Percentiles rank a stretch among this genome's conserved stretches.
Conservation (phyloP, 2,113 vertebrate genomes). For the Herpailurus yagouaroundi region DNA sequence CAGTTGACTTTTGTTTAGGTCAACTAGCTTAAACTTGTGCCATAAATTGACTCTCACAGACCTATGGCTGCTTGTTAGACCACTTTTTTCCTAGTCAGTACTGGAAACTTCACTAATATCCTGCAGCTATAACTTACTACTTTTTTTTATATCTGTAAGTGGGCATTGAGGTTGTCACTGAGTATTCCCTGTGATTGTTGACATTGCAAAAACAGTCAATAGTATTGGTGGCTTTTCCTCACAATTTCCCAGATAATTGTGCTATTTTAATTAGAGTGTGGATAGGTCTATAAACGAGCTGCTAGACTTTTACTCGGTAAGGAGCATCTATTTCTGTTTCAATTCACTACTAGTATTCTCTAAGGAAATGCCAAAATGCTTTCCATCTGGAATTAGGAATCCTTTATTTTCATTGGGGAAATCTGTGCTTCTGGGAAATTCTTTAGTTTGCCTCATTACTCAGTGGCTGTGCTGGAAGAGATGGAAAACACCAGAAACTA, state of each 20-base stretch:
- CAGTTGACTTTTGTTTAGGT: background rate
- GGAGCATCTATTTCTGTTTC: conserved; percentile 58
- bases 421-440: conserved; percentile 48
- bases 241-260: conserved; percentile 64
- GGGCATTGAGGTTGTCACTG: background rate
- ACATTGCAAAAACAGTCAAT: conserved; percentile 26
- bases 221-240: conserved; percentile 36
- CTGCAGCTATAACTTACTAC: background rate
- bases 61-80: background rate
- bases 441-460: conserved; percentile 55
- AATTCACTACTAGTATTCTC: conserved; percentile 53
- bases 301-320: conserved; percentile 37
- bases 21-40: background rate
- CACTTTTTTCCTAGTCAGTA: background rate
- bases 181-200: background rate
- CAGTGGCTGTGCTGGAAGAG: background rate
- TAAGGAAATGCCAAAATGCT: conserved; percentile 64
- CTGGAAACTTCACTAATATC: background rate
- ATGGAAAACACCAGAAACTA: conserved; percentile 36
- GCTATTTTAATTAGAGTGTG: conserved; percentile 68
- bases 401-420: conserved; percentile 65
- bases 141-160: background rate
- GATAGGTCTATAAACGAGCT: conserved; percentile 61
- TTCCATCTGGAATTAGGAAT: conserved; percentile 75
- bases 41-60: background rate